phyloP scores from a whole-genome alignment of 1,140 invertebrate genomes.

The Drosophila guanche region DNA sequence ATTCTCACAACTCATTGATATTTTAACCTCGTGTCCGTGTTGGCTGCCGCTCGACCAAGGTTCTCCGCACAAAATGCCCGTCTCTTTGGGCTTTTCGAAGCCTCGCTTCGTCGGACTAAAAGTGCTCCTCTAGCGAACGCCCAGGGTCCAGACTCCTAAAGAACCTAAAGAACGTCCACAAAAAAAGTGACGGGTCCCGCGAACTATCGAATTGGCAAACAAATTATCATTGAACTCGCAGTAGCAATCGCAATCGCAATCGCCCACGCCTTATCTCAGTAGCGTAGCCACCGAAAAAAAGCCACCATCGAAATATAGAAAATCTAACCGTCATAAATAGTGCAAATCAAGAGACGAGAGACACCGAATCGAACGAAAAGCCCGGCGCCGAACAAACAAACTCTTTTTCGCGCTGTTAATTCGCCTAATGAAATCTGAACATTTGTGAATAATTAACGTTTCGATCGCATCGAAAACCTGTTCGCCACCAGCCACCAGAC shows the following conservation, averaged over 20 bases:
- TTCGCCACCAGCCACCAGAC: conserved; percentile 20
- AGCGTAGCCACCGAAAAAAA: conserved; percentile 5
- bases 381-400: conserved; percentile 11
- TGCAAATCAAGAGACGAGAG: too few relatives aligned
- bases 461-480: conserved; percentile 53
- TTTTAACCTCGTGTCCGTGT: conserved; percentile 83
- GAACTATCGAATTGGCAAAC: conserved; percentile 13
- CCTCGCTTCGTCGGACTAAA: conserved; percentile 83
- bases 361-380: conserved; percentile 16
- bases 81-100: conserved; percentile 83
- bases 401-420: conserved; percentile 38
- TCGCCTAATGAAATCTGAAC: conserved; percentile 51
- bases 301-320: conserved; percentile 9
- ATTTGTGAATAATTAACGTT: conserved; percentile 59
- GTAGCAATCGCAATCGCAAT: too few relatives aligned
- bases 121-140: conserved; percentile 76
- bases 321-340: conserved; percentile 21
- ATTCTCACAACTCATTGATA: conserved; percentile 81
- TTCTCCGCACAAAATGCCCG: conserved; percentile 82
- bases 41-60: conserved; percentile 82
- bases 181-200: background rate
- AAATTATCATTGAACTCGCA: background rate
- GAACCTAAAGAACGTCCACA: conserved; percentile 8
- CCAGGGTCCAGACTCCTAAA: conserved; percentile 12
- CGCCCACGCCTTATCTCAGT: too few relatives aligned